Percentiles rank a stretch among this genome's conserved stretches.
These are phyloP conservation scores for Zelostemma sp. DNA, from an alignment of 1,140 invertebrate species.

Conservation along the genomic window DNA sequence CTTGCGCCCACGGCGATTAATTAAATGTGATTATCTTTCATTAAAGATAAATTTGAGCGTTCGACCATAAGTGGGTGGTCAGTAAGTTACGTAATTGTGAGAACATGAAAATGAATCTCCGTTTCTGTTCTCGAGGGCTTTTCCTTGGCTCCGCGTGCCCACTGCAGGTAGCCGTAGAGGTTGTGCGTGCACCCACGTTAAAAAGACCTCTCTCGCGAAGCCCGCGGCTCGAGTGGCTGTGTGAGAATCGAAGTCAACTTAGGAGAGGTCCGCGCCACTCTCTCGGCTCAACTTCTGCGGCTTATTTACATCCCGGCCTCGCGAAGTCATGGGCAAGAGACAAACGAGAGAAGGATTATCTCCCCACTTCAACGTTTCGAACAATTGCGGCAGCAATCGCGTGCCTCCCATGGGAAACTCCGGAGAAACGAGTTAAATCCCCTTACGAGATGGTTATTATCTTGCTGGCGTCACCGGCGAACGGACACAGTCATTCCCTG, in stretches of 20 bases:
- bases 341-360: constrained; percentile 13
- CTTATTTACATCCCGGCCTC: constrained; percentile 46
- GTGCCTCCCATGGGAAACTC: constrained; percentile 52
- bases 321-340: constrained; percentile 3
- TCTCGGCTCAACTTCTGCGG: no score
- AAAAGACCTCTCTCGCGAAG: constrained; percentile 29
- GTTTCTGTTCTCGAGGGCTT: constrained; percentile 44
- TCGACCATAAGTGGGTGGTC: constrained; percentile 44
- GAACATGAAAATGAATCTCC: constrained; percentile 58
- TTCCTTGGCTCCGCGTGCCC: constrained; percentile 20
- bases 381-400: constrained; percentile 42
- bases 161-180: constrained; percentile 31
- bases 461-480: constrained; percentile 29
- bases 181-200: constrained; percentile 63
- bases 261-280: no score
- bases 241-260: constrained; percentile 34
- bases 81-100: constrained; percentile 61
- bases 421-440: constrained; percentile 22
- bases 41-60: constrained; percentile 61
- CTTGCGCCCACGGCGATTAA: constrained; percentile 52
- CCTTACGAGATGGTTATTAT: constrained; percentile 58
- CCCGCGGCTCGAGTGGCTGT: constrained; percentile 23
- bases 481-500: constrained; percentile 16
- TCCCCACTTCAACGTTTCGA: no score
- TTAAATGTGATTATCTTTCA: constrained; percentile 65